Base-by-base conservation (phyloP, 1,140 invertebrate species). In the Pseudobourletiella spinata region DNA sequence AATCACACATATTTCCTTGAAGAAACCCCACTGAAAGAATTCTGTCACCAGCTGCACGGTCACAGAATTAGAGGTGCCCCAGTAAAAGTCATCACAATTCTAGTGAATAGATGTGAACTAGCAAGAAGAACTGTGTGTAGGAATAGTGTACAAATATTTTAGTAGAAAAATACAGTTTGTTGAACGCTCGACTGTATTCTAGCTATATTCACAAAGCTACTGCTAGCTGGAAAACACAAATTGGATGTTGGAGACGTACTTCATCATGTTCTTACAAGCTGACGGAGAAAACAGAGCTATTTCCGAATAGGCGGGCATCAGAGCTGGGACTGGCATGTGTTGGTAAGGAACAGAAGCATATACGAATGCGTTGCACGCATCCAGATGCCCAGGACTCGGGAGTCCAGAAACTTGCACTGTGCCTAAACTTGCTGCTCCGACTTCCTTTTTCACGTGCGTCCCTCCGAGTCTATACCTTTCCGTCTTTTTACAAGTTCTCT, bases 321-420 rank as follows among this genome's bases (percentile, higher is more conserved):
- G 22, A 51, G 28, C 48, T 51, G 48, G 48, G 48, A 51, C 48
- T 51, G 48, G 28, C 48, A 51, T 51, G 48, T 51, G 48, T 51
- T 51, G 20, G 22, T 46, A 20, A 46, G 22, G 44, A 46, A 18
- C 44, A 46, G 22, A 20, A 51, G 48, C 20, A 51, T 51, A 26
- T 51, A 51, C 22, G 24, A 51, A 51, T 51, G 14, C 48, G 48
- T 26, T 51, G 25, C 48, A 51, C 48, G 48, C 48, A 22, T 14
- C 18, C 48, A 51, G 25, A 51, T n/a, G n/a, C 32, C 8, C 32
- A 39, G 8, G 8, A 39, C 32, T n/a, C 8, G 32, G 32, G n/a
- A n/a, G n/a, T n/a, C 32, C 8, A n/a, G n/a, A 39, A n/a, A 39
- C 32, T 39, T 39, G 32, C 32, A 39, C 32, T 39, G 32, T 39